Conservation (phyloP, 2,797 vertebrate species). For the Cyprinella venusta region DNA sequence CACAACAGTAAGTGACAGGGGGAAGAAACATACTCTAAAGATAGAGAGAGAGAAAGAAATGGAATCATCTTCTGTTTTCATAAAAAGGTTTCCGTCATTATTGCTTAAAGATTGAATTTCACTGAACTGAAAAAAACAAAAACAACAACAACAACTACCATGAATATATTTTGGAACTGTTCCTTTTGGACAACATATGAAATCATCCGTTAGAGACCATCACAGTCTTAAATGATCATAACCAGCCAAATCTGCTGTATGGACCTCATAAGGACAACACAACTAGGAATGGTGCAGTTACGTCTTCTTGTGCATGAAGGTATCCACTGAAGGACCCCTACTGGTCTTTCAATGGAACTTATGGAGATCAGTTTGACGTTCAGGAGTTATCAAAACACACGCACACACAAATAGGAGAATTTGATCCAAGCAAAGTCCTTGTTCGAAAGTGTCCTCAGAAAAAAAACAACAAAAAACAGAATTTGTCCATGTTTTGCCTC, state of each 20-base stretch:
- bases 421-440: slow-evolving; percentile 41
- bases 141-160: neutral
- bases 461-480: neutral
- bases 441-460: slow-evolving; percentile 35
- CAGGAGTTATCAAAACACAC: slow-evolving; percentile 37
- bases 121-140: slow-evolving; percentile 19
- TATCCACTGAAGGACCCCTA: neutral
- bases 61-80: slow-evolving; percentile 25
- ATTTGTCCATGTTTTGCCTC: slow-evolving; percentile 31
- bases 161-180: slow-evolving; percentile 14
- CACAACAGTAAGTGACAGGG: slow-evolving; percentile 3
- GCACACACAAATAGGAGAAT: slow-evolving; percentile 27
- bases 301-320: neutral
- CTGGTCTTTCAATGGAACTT: neutral
- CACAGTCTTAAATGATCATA: slow-evolving; percentile 2
- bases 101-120: slow-evolving; percentile 47
- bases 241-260: slow-evolving; percentile 25
- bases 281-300: slow-evolving; percentile 10
- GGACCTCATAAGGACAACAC: slow-evolving; percentile 15
- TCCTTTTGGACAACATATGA: slow-evolving; percentile 17
- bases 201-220: neutral
- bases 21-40: neutral
- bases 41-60: slow-evolving; percentile 38
- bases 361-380: slow-evolving; percentile 26
- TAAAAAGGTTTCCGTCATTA: slow-evolving; percentile 36